Percentiles rank a stretch among this genome's conserved stretches.
phyloP scores from a whole-genome alignment of 2,113 vertebrate genomes.

The Paramisgurnus dabryanus region DNA sequence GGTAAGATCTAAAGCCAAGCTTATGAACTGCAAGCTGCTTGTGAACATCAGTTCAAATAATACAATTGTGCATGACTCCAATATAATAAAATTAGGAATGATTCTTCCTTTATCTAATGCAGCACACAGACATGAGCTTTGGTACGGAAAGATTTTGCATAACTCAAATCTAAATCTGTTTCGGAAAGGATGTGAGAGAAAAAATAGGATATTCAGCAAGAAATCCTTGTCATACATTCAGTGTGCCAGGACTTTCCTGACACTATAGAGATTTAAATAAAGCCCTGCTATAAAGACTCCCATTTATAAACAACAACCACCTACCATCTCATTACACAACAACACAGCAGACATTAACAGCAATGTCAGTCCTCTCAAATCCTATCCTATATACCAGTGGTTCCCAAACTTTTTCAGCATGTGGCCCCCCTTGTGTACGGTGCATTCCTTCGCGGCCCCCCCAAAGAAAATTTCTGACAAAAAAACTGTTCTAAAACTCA shows the following conservation, averaged over 20 bases:
- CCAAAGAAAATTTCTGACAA: no score
- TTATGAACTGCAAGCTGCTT: not conserved
- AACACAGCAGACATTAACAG: not conserved
- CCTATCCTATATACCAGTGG: not conserved
- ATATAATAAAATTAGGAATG: not conserved
- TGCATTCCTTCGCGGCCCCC: no score
- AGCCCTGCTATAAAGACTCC: slow-evolving; percentile 1
- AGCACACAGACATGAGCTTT: not conserved
- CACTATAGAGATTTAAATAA: slow-evolving; percentile 37
- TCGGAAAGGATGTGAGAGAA: not conserved
- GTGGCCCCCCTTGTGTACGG: no score
- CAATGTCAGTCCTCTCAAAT: not conserved
- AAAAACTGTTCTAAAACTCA: no score
- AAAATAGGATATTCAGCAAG: not conserved
- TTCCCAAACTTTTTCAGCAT: no score
- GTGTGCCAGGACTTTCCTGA: not conserved
- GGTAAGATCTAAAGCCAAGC: not conserved
- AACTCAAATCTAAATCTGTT: no score
- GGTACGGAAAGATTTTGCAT: no score
- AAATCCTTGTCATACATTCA: not conserved
- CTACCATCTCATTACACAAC: slow-evolving; percentile 12
- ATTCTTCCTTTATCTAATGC: not conserved
- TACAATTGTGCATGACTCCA: not conserved
- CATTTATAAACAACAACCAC: not conserved
- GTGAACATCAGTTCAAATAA: not conserved